Conservation (phyloP, 2,888 invertebrate species). For the Molanna angustata region DNA sequence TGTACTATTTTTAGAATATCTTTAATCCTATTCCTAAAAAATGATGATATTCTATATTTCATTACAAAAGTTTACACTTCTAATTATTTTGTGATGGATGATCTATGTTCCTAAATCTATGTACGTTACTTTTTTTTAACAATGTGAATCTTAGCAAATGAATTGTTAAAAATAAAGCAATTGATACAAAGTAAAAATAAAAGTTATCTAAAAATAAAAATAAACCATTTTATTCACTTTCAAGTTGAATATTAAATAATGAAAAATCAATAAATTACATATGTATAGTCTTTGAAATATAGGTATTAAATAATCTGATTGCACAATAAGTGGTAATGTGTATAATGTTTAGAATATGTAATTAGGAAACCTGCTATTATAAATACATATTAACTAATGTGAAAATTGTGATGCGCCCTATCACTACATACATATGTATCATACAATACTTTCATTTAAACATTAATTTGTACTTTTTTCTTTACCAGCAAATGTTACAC, state of each 20-base stretch:
- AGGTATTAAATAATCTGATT: constrained; percentile 20
- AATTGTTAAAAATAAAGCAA: constrained; percentile 2
- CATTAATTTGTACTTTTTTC: constrained; percentile 32
- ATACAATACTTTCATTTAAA: constrained; percentile 24
- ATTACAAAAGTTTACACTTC: too few species aligned
- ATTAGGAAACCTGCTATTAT: constrained; percentile 17
- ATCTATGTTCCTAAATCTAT: too few species aligned
- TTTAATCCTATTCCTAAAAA: too few species aligned
- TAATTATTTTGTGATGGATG: too few species aligned
- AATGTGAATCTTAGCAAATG: constrained; percentile 5
- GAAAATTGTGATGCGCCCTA: constrained; percentile 8
- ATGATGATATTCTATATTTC: too few species aligned
- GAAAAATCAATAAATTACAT: too few species aligned
- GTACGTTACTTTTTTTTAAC: too few species aligned
- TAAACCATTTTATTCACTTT: too few species aligned
- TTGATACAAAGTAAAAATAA: not conserved
- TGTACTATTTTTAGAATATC: too few species aligned
- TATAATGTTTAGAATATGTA: too few species aligned
- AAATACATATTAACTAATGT: constrained; percentile 5
- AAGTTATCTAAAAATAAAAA: not conserved
- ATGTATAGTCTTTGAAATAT: too few species aligned
- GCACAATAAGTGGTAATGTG: constrained; percentile 28
- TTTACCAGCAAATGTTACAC: constrained; percentile 21
- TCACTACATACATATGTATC: constrained; percentile 10
- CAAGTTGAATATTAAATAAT: too few species aligned